Base-by-base conservation (phyloP, 2,113 vertebrate species). In the Muntiacus reevesi region DNA sequence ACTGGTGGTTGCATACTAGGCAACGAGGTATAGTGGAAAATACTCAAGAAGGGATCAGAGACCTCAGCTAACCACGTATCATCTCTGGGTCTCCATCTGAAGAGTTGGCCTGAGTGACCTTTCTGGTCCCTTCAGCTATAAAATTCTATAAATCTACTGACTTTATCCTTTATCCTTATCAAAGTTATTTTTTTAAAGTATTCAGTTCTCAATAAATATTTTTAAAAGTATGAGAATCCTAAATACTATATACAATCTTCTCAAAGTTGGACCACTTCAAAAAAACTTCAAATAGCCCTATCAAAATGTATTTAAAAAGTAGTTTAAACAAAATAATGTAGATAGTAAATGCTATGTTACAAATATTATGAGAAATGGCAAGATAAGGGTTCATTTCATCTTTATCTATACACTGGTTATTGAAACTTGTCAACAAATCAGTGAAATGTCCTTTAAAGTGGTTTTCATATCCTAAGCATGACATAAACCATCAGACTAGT, bases 271-370 rank as follows among this genome's bases (percentile, higher is more conserved):
- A 21, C 40, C 57, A 62, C 59, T 83, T 78, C 23, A 10, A 96
- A 92, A 95, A 94, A 84, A 60, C 2, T 55, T 84, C 50, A 92
- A 92, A 95, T 33, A 83, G 19, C 6, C 12, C 55, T n/a, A 93
- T n/a, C 36, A 71, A 79, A 87, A 88, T 78, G 27, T 74, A 71
- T 94, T 89, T 40, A 33, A 95, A 91, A 79, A 86, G 21, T 83
- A 85, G 40, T 91, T 92, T 76, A 84, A 92, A 83, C 89, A 95
- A 59, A 95, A 89, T 87, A 95, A 88, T 7, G 21, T 60, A 90
- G 43, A 54, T 67, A 91, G 92, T 40, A 91, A 93, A 88, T 81
- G 16, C 40, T 64, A 96, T 71, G 15, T 91, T 74, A 92, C 45
- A 85, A 74, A 95, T 82, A 92, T 28, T 79, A 30, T 6, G 81